A percentile compares a stretch with the other conserved stretches of the same genome.
Evolutionary conservation across 1,140 invertebrate genomes (phyloP).

Genomic region (Pseudomyrmex dendroicus): DNA sequence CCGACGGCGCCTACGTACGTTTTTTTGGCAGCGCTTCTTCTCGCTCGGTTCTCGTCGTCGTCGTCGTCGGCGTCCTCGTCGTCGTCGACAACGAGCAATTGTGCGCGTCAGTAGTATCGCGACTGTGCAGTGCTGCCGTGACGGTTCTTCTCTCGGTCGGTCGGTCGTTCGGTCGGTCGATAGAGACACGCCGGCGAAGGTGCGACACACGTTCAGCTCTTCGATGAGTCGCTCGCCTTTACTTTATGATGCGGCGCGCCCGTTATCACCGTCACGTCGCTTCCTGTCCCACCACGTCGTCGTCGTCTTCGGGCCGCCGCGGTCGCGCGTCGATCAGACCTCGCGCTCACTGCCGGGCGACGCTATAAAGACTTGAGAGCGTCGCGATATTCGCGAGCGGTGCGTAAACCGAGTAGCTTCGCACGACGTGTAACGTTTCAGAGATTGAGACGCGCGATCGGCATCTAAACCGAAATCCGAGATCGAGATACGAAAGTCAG

Average conservation of each 20-base stretch:
- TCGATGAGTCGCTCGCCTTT: constrained; percentile 41
- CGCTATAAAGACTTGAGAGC: constrained; percentile 39
- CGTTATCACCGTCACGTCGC: constrained; percentile 33
- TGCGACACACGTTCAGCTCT: constrained; percentile 30
- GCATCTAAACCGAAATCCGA: neutral
- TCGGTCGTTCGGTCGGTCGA: constrained; percentile 59
- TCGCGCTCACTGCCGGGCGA: constrained; percentile 13
- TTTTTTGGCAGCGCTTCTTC: constrained; percentile 58
- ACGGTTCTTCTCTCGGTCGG: constrained; percentile 22
- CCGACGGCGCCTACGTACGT: constrained; percentile 59
- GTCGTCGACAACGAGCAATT: constrained; percentile 36
- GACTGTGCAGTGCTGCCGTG: constrained; percentile 68
- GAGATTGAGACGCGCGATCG: neutral
- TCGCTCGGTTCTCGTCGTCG: constrained; percentile 21
- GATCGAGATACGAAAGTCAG: neutral
- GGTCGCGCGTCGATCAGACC: constrained; percentile 1
- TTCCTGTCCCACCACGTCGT: constrained; percentile 20
- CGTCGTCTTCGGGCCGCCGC: neutral
- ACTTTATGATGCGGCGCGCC: constrained; percentile 49
- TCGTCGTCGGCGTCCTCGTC: constrained; percentile 9
- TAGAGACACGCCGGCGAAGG: constrained; percentile 67
- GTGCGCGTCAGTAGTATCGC: constrained; percentile 36
- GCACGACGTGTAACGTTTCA: neutral
- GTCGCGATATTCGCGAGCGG: constrained; percentile 48
- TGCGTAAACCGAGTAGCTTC: constrained; percentile 35